phyloP scores from a whole-genome alignment of 2,888 invertebrate genomes.

The Ischnus inquisitorius region DNA sequence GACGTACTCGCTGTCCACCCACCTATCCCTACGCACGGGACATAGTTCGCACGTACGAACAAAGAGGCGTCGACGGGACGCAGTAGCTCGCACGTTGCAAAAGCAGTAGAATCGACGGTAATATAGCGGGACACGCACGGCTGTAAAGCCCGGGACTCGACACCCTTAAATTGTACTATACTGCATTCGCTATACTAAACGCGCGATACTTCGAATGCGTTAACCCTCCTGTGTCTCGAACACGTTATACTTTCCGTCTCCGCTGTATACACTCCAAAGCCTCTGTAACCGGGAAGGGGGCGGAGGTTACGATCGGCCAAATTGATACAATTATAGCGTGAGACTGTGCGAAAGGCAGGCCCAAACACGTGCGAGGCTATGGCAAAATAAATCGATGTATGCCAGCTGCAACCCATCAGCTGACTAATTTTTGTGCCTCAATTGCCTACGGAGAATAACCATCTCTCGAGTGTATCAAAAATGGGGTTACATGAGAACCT shows the following conservation, averaged over 20 bases:
- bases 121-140: constrained; percentile 60
- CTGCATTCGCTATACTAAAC: constrained; percentile 28
- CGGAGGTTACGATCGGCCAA: constrained; percentile 72
- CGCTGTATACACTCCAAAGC: constrained; percentile 34
- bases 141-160: constrained; percentile 44
- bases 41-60: constrained; percentile 46
- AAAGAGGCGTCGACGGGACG: constrained; percentile 43
- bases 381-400: constrained; percentile 42
- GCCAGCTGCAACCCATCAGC: constrained; percentile 77
- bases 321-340: constrained; percentile 78
- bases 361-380: constrained; percentile 52
- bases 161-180: constrained; percentile 70
- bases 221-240: constrained; percentile 29
- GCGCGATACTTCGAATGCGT: constrained; percentile 3
- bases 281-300: constrained; percentile 28
- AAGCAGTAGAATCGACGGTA: constrained; percentile 16
- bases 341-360: constrained; percentile 56
- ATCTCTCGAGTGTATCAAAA: neutral
- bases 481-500: neutral
- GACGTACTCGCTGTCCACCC: constrained; percentile 64
- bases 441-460: neutral
- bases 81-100: constrained; percentile 11
- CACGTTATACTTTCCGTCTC: constrained; percentile 28
- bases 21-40: constrained; percentile 23
- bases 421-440: constrained; percentile 74